Conservation (phyloP, 2,888 invertebrate genomes). For the Acanthopleura granulata region DNA sequence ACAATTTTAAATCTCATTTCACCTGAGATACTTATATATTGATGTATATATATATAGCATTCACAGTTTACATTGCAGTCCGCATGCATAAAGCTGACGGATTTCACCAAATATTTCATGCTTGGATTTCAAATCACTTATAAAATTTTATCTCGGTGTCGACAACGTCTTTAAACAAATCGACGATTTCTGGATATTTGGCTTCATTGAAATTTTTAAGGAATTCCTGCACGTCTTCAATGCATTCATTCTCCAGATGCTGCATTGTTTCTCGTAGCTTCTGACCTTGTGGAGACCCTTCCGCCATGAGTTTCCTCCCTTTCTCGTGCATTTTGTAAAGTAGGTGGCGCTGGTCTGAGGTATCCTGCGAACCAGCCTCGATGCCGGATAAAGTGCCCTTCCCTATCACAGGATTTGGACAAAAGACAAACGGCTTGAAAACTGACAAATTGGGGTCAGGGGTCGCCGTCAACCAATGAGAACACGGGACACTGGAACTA, state of each 20-base stretch:
- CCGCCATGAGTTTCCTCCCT: conserved; percentile 48
- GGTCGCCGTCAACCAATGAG: conserved; percentile 86
- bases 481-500: conserved; percentile 70
- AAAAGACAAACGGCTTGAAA: conserved; percentile 82
- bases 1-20: too few species aligned
- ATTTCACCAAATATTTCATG: too few species aligned
- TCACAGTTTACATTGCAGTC: too few species aligned
- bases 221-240: conserved; percentile 61
- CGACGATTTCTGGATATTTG: conserved; percentile 55
- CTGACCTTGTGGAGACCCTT: neutral
- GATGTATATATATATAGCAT: too few species aligned
- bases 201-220: conserved; percentile 45
- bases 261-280: conserved; percentile 66
- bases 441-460: conserved; percentile 82
- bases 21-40: too few species aligned
- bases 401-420: conserved; percentile 41
- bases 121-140: neutral
- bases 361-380: conserved; percentile 64
- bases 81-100: too few species aligned
- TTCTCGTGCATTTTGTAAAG: conserved; percentile 77
- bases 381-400: conserved; percentile 73
- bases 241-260: conserved; percentile 60
- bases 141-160: conserved; percentile 71
- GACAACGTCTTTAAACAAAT: conserved; percentile 65
- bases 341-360: conserved; percentile 72